Base-by-base conservation (phyloP, 2,797 vertebrate species). In the Catamblyrhynchus diadema region DNA sequence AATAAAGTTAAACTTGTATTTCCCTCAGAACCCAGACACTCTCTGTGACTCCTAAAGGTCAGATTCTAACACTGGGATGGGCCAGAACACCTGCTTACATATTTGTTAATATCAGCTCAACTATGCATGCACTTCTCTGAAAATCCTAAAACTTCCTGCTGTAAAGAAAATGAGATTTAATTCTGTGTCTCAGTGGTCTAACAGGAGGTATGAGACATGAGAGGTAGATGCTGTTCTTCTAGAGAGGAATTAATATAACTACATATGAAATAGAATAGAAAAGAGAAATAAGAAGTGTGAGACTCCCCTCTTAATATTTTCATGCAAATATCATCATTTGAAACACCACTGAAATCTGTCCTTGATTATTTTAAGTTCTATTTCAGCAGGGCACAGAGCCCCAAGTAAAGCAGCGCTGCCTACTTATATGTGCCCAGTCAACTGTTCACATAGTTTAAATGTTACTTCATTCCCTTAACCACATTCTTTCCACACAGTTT, bases 401-500 rank as follows among this genome's bases (percentile, higher is more conserved):
- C 77, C 12, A 60, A 53, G 83, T 20, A 64, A 86, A 81, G 89
- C 82, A 79, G 41, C 9, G 77, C 77, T 96, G 51, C 91, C 90
- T 91, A 86, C 86, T 96, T 94, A 24, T 6, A 94, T 89, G 74
- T 98, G 98, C 97, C 97, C 90, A 87, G 98, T 98, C 97, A 95
- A 96, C 94, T 96, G 75, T 94, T 97, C 97, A 97, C 95, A 98
- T 98, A 98, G 97, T 97, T 98, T 93, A 96, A 96, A 94, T 92
- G 94, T 98, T 98, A 97, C 98, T 97, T 98, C 98, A 98, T 96
- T 96, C 97, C 95, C 95, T 91, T 95, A 97, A 96, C 97, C 97
- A 67, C 98, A 98, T 98, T 98, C 97, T 97, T 98, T 97, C 96
- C 95, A 70, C 72, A 74, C 92, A 85, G 42, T 92, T 97, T 96